Conservation (phyloP, 2,113 vertebrate species). For the Daphoenositta chrysoptera region DNA sequence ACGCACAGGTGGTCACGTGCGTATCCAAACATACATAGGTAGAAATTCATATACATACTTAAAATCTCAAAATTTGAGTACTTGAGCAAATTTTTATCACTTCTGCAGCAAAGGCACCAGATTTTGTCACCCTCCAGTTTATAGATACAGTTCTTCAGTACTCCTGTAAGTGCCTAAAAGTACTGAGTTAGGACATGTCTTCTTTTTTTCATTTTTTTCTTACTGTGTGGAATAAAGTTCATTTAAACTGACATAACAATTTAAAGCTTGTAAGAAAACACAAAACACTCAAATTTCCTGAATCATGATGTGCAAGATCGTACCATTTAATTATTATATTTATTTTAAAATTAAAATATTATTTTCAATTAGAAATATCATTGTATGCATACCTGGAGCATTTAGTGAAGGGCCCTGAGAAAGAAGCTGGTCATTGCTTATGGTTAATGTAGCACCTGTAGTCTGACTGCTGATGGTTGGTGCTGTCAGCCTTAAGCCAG, state of each 20-base stretch:
- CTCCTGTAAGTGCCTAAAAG: neutral
- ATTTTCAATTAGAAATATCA: neutral
- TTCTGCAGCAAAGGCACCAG: neutral
- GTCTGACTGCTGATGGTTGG: slow-evolving; percentile 70
- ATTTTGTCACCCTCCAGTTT: neutral
- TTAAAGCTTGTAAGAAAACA: neutral
- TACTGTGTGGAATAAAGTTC: neutral
- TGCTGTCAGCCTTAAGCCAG: slow-evolving; percentile 75
- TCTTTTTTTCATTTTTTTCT: neutral
- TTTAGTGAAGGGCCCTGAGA: slow-evolving; percentile 72
- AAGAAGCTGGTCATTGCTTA: slow-evolving; percentile 85
- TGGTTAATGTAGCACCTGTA: slow-evolving; percentile 75
- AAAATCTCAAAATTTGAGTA: neutral
- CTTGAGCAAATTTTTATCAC: neutral
- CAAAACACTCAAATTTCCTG: neutral
- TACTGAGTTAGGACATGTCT: neutral
- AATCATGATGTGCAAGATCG: neutral
- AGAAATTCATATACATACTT: neutral
- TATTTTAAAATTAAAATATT: neutral
- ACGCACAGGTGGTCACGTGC: fast-evolving
- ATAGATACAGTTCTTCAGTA: neutral
- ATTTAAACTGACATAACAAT: neutral
- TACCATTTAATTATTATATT: neutral
- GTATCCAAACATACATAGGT: neutral
- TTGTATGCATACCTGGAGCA: slow-evolving; percentile 44